Base-by-base conservation (phyloP, 2,888 invertebrate species). In the Nomada fucata region DNA sequence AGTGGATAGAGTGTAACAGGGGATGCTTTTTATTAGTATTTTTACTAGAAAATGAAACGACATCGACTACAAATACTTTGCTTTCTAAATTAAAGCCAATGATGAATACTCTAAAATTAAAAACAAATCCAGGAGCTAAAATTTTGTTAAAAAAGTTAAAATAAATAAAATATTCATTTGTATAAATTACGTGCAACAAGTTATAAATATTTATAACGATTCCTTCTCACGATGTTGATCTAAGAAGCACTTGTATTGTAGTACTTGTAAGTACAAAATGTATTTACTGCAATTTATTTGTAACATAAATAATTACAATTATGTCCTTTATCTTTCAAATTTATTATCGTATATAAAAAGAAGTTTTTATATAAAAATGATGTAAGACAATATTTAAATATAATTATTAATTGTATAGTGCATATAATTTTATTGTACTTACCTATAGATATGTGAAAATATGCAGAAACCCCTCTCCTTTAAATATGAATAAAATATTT, bases 1-100 rank as follows among this genome's bases (percentile, higher is more conserved):
- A 93, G 18, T 97, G 97, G 97, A 92, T 97, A 70, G 93, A 94
- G 63, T 95, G 95, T 59, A 98, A 98, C 90, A 95, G 97, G 85
- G 97, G 96, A 0, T 97, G 97, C 89, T 98, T 97, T 92, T 94
- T 97, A 74, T 93, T 97, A 11, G 93, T 97, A 2, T 94, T 95
- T 69, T 91, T 96, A 26, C 94, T 96, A 60, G 97, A 97, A 93
- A 96, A 95, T 89, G 96, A 95, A 87, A 91, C 92, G 0, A 93
- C 94, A 10, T 91, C 91, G 9, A 92, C 94, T 10, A 94, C 94
- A 29, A 92, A 92, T 36, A 90, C 93, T 70, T 88, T 97, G 2
- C 94, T 94, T 87, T 91, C 93, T 52, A 94, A 95, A 87, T 88
- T 97, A 1, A 94, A 94, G 88, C 90, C 94, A 0, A 92, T 95